Conservation (phyloP, 2,113 vertebrate species). For the Merops nubicus region DNA sequence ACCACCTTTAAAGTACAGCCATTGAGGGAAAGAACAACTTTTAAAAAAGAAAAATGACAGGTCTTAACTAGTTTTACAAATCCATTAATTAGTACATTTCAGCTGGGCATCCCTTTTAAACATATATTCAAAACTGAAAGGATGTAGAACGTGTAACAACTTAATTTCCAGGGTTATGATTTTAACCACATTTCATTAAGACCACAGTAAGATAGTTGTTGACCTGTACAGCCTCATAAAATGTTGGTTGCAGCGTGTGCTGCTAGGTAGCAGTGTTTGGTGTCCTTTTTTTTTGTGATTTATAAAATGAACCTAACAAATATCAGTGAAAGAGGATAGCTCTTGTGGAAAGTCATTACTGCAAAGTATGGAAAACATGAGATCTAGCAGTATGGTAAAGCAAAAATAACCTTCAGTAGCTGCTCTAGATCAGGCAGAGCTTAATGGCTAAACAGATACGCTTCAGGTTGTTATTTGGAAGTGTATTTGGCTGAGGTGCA, state of each 20-base stretch:
- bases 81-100: neutral
- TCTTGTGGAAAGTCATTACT: slow-evolving; percentile 2
- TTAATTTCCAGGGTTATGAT: neutral
- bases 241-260: neutral
- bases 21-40: neutral
- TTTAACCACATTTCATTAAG: neutral
- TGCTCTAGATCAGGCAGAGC: slow-evolving; percentile 2
- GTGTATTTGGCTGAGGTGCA: neutral
- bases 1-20: neutral
- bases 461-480: neutral
- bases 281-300: neutral
- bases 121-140: neutral
- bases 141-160: neutral
- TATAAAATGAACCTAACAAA: neutral
- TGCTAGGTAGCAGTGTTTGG: neutral
- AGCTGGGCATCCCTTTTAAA: neutral
- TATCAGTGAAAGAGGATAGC: neutral
- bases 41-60: neutral
- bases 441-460: neutral
- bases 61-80: neutral
- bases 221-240: neutral
- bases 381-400: neutral
- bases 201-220: neutral
- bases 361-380: neutral
- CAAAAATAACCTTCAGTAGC: neutral